phyloP scores from a whole-genome alignment of 2,113 vertebrate genomes.

The Corythoichthys haematopterus region DNA sequence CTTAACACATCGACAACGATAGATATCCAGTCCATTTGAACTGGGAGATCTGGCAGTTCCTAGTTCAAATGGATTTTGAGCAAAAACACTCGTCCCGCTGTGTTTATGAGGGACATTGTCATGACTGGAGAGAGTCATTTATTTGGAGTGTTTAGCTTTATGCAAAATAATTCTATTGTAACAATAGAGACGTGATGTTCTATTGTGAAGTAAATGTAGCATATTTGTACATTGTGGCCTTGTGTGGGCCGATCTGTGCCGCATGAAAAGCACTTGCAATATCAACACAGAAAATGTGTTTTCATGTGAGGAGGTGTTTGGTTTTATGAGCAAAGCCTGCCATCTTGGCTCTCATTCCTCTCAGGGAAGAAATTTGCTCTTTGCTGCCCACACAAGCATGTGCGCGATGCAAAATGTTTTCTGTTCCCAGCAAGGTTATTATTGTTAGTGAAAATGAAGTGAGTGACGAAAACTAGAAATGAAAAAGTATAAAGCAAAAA shows the following conservation, averaged over 20 bases:
- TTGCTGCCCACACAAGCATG: constrained; percentile 29
- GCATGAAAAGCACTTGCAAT: background rate
- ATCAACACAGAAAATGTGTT: constrained; percentile 12
- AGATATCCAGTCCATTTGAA: too few species aligned
- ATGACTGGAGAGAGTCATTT: background rate
- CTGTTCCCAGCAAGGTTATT: too few species aligned
- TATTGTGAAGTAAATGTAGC: background rate
- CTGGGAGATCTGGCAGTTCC: too few species aligned
- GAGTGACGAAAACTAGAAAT: too few species aligned
- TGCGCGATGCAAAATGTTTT: background rate
- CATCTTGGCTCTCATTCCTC: constrained; percentile 27
- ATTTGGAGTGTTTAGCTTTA: background rate
- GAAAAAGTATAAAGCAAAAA: too few species aligned
- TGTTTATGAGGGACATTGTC: background rate
- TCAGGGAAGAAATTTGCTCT: constrained; percentile 34
- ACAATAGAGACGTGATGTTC: background rate
- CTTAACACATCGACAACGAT: too few species aligned
- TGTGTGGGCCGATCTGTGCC: background rate
- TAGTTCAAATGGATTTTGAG: too few species aligned
- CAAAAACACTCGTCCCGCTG: background rate
- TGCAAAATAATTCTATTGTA: background rate
- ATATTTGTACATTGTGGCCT: background rate
- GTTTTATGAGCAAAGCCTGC: constrained; percentile 16
- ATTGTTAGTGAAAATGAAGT: background rate
- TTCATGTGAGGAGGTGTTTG: constrained; percentile 27